Evolutionary conservation across 2,797 vertebrate genomes (phyloP).

Genomic region (Cyprinella venusta): DNA sequence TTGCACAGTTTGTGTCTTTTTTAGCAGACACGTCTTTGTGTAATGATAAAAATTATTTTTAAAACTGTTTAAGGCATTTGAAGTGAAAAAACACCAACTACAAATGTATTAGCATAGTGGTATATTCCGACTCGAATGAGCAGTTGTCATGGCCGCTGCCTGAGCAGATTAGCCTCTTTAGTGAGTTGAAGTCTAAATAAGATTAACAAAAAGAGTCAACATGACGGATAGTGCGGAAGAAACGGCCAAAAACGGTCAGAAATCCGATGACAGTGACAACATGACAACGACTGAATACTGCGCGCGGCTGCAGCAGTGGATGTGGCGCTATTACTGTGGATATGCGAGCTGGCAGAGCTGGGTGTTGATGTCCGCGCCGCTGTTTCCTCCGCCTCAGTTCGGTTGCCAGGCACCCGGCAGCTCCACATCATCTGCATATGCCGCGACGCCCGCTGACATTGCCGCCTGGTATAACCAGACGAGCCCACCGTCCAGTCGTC

Average conservation of each 20-base stretch:
- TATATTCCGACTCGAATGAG: slow-evolving; percentile 32
- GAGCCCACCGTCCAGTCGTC: slow-evolving; percentile 59
- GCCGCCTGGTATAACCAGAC: slow-evolving; percentile 64
- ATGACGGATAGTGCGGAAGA: slow-evolving; percentile 54
- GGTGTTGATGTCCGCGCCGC: slow-evolving; percentile 64
- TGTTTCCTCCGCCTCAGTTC: slow-evolving; percentile 59
- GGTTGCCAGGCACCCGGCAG: slow-evolving; percentile 58
- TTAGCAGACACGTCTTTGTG: not conserved
- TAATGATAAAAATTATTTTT: not conserved
- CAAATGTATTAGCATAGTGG: slow-evolving; percentile 2
- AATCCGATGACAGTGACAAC: slow-evolving; percentile 28
- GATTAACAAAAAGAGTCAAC: not conserved
- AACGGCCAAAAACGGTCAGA: slow-evolving; percentile 4
- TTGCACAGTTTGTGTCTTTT: not conserved
- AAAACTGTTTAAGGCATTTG: not conserved
- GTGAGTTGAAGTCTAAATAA: slow-evolving; percentile 5
- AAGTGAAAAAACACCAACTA: not conserved
- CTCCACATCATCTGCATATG: slow-evolving; percentile 45
- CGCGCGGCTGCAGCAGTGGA: slow-evolving; percentile 87
- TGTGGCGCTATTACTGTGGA: slow-evolving; percentile 91
- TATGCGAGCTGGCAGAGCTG: slow-evolving; percentile 87
- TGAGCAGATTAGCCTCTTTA: slow-evolving; percentile 29
- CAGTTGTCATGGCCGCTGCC: slow-evolving; percentile 44
- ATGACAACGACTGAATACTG: slow-evolving; percentile 81
- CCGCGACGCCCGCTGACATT: slow-evolving; percentile 60